These are phyloP conservation scores for Eleginops maclovinus DNA, from an alignment of 2,113 vertebrate species.

Conservation along the genomic window DNA sequence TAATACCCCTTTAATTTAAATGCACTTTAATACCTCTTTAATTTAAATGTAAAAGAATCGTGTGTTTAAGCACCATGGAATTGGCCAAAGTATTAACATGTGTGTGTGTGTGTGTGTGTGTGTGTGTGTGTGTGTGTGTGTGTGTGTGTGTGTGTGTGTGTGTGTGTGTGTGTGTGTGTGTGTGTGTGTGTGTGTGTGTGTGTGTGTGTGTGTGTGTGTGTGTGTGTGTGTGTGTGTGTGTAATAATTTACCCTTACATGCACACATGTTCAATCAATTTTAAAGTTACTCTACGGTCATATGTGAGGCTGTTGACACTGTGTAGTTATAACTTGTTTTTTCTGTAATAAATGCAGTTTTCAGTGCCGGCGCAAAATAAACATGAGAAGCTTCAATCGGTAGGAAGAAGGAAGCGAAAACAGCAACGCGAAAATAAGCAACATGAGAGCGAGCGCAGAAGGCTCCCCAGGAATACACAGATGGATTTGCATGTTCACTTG, in stretches of 20 bases:
- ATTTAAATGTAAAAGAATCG: constrained; percentile 33
- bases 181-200: too few species aligned
- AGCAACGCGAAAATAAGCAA: constrained; percentile 62
- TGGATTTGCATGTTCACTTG: constrained; percentile 78
- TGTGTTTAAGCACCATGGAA: constrained; percentile 15
- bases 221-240: too few species aligned
- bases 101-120: background rate
- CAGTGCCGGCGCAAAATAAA: constrained; percentile 66
- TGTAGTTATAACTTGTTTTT: constrained; percentile 54
- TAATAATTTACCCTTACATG: constrained; percentile 31
- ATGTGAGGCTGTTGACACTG: constrained; percentile 38
- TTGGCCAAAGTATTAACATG: constrained; percentile 25
- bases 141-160: too few species aligned
- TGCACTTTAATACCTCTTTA: constrained; percentile 39
- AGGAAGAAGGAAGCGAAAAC: constrained; percentile 66
- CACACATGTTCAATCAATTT: constrained; percentile 27
- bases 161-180: too few species aligned
- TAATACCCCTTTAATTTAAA: constrained; percentile 42
- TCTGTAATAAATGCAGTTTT: constrained; percentile 71
- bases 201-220: too few species aligned
- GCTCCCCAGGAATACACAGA: constrained; percentile 72
- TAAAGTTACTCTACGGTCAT: constrained; percentile 30
- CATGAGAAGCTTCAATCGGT: constrained; percentile 65
- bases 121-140: too few species aligned
- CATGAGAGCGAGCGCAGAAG: constrained; percentile 58